Conservation (phyloP, 1,140 invertebrate genomes). For the Wiebesia pumilae region DNA sequence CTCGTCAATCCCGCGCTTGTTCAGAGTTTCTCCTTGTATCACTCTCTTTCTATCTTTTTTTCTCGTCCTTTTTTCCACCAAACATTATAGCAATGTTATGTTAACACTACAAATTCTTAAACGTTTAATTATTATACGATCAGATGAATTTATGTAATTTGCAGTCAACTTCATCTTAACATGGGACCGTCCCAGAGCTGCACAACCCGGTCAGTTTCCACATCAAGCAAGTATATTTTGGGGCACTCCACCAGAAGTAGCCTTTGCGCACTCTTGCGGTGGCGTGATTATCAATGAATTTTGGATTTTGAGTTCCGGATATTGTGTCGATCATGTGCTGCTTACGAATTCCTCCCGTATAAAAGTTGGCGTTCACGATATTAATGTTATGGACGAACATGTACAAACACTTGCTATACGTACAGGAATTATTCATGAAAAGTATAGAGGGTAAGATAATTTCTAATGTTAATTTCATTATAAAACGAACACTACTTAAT, state of each 20-base stretch:
- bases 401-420: conserved; percentile 71
- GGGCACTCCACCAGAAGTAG: background rate
- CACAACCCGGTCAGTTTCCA: conserved; percentile 66
- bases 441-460: conserved; percentile 71
- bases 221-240: conserved; percentile 68
- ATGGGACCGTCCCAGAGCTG: conserved; percentile 47
- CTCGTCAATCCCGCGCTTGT: too few relatives aligned
- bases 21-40: too few relatives aligned
- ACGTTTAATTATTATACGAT: too few relatives aligned
- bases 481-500: too few relatives aligned
- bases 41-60: too few relatives aligned
- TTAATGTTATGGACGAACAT: conserved; percentile 58
- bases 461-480: background rate
- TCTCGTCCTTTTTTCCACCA: too few relatives aligned
- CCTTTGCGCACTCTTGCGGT: conserved; percentile 14
- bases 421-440: conserved; percentile 71
- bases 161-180: background rate
- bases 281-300: conserved; percentile 67
- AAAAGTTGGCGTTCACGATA: background rate
- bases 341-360: background rate
- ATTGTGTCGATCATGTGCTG: conserved; percentile 64
- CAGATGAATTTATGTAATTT: background rate
- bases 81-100: too few relatives aligned
- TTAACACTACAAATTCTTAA: too few relatives aligned
- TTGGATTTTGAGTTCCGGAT: conserved; percentile 75